These are phyloP conservation scores for Mayetiola destructor DNA, from an alignment of 2,888 invertebrate genomes.

Conservation along the genomic window DNA sequence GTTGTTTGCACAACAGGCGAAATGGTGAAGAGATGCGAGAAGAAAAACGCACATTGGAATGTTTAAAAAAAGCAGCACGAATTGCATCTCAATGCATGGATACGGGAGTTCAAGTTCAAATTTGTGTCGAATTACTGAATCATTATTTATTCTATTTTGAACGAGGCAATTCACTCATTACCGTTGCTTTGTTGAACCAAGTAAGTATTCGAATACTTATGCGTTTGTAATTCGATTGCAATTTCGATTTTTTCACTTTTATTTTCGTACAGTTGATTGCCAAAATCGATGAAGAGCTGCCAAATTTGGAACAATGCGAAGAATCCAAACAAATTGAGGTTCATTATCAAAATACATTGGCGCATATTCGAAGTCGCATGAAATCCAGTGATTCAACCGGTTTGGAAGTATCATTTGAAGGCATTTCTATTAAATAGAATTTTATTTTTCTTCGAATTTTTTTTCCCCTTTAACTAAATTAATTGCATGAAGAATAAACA, in stretches of 20 bases:
- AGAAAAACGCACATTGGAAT: conserved; percentile 81
- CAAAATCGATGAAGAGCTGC: conserved; percentile 85
- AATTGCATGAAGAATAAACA: neutral
- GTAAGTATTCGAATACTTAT: conserved; percentile 26
- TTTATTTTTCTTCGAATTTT: neutral
- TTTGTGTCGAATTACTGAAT: conserved; percentile 88
- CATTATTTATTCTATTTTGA: conserved; percentile 88
- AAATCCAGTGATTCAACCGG: conserved; percentile 31
- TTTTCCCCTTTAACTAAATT: neutral
- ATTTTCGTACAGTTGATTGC: conserved; percentile 50
- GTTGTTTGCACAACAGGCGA: conserved; percentile 24
- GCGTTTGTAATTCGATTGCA: conserved; percentile 8
- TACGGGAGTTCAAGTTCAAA: conserved; percentile 85
- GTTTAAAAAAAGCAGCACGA: conserved; percentile 85
- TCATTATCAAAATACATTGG: conserved; percentile 82
- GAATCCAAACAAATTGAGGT: conserved; percentile 94
- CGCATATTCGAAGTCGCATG: conserved; percentile 56
- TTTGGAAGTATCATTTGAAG: conserved; percentile 34
- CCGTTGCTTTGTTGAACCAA: conserved; percentile 41
- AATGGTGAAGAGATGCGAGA: conserved; percentile 59
- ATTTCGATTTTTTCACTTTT: conserved; percentile 15
- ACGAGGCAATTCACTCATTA: conserved; percentile 56
- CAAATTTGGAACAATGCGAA: conserved; percentile 84
- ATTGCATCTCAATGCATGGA: conserved; percentile 98
- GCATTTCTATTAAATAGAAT: conserved; percentile 23